Percentiles rank a stretch among this genome's conserved stretches.
phyloP scores from a whole-genome alignment of 2,888 invertebrate species.

The Agrilus mali region DNA sequence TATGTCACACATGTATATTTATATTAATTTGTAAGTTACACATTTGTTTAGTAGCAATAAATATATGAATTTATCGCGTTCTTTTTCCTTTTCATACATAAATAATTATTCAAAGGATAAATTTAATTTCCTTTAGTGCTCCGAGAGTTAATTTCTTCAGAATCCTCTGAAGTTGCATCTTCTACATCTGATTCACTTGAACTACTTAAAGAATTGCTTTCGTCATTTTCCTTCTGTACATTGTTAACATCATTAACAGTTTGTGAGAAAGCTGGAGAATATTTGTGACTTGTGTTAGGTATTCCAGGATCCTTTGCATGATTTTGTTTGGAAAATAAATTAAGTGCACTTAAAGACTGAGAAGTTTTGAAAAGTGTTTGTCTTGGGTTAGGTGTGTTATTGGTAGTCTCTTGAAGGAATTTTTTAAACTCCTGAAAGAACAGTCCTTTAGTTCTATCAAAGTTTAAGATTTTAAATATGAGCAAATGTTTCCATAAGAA shows the following conservation, averaged over 20 bases:
- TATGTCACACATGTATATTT: too few relatives aligned
- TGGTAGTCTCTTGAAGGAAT: conserved; percentile 44
- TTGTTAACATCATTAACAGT: conserved; percentile 29
- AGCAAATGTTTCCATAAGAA: not conserved
- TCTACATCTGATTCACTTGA: conserved; percentile 14
- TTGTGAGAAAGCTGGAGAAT: conserved; percentile 14
- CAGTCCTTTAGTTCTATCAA: conserved; percentile 9
- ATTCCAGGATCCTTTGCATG: conserved; percentile 8
- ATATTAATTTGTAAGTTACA: too few relatives aligned
- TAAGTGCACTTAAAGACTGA: conserved; percentile 27
- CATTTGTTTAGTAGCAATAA: too few relatives aligned
- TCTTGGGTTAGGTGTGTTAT: conserved; percentile 22
- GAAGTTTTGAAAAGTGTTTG: conserved; percentile 21
- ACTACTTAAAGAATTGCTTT: conserved; percentile 7
- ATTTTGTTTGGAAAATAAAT: conserved; percentile 20
- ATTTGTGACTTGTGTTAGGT: conserved; percentile 1
- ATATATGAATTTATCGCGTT: too few relatives aligned
- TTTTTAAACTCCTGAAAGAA: conserved; percentile 49
- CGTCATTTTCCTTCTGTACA: conserved; percentile 18
- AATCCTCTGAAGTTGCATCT: conserved; percentile 5
- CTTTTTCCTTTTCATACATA: too few relatives aligned
- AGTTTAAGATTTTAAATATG: conserved; percentile 1
- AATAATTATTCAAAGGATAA: too few relatives aligned
- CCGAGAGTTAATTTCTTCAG: conserved; percentile 3
- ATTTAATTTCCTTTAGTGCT: not conserved